A percentile compares a stretch with the other conserved stretches of the same genome.
Conservation (phyloP, 2,113 vertebrate species). For the Collichthys lucidus region DNA sequence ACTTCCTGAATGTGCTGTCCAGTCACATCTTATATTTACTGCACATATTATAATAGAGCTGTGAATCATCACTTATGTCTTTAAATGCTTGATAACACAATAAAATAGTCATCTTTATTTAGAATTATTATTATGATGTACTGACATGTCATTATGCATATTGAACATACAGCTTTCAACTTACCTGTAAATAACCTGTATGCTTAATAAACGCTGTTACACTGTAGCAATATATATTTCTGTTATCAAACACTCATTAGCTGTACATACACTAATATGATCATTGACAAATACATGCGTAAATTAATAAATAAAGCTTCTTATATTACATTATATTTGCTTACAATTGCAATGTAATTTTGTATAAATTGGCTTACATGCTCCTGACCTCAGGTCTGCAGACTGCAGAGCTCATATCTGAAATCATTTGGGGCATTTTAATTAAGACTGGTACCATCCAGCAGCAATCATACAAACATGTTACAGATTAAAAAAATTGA, state of each 20-base stretch:
- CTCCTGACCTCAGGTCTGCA: neutral
- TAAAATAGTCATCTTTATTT: neutral
- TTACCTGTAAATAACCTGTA: neutral
- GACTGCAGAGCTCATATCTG: neutral
- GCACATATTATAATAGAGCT: too few relatives aligned
- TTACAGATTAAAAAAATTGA: too few relatives aligned
- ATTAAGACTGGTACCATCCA: neutral
- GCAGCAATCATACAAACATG: neutral
- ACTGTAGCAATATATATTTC: neutral
- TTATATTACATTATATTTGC: neutral
- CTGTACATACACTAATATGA: neutral
- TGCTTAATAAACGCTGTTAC: slow-evolving; percentile 1
- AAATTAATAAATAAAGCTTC: neutral
- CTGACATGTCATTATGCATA: neutral
- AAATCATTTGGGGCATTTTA: neutral
- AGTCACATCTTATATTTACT: too few relatives aligned
- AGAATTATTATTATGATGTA: neutral
- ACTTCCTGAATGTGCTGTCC: too few relatives aligned
- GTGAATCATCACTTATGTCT: neutral
- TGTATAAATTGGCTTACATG: neutral
- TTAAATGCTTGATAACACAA: neutral
- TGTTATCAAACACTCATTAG: too few relatives aligned
- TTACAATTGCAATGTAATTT: neutral
- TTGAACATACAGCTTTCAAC: neutral
- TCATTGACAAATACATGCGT: neutral